Evolutionary conservation across 2,888 invertebrate genomes (phyloP).

Genomic region (Antitype chi): DNA sequence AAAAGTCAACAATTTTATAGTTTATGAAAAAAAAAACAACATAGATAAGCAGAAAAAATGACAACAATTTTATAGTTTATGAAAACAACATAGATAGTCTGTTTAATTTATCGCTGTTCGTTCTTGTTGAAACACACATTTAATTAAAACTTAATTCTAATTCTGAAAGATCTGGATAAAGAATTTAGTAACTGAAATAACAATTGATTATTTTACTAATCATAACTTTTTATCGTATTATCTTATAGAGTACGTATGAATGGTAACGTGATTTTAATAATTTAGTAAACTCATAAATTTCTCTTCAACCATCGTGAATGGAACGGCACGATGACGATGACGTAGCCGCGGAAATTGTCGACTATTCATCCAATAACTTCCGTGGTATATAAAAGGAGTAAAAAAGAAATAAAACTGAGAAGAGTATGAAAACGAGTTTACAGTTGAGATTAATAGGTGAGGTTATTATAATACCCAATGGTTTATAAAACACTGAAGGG

Average conservation of each 20-base stretch:
- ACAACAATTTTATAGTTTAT: too few relatives aligned
- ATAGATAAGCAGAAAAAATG: too few relatives aligned
- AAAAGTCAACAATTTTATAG: too few relatives aligned
- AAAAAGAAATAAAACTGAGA: constrained; percentile 65
- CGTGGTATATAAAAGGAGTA: constrained; percentile 17
- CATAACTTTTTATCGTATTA: background rate
- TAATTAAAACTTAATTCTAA: background rate
- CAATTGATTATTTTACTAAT: background rate
- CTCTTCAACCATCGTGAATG: background rate
- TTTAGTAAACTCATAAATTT: background rate
- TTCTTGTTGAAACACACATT: too few relatives aligned
- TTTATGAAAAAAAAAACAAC: too few relatives aligned
- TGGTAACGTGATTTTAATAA: background rate
- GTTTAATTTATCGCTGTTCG: background rate
- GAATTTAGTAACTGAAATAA: background rate
- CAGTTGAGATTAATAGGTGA: constrained; percentile 83
- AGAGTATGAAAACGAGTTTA: constrained; percentile 80
- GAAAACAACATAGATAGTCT: background rate
- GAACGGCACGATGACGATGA: background rate
- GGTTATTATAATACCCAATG: constrained; percentile 83
- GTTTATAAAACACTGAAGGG: constrained; percentile 79
- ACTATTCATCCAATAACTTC: background rate
- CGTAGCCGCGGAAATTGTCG: background rate
- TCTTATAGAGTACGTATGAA: background rate
- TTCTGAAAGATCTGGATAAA: background rate